phyloP scores from a whole-genome alignment of 1,140 invertebrate genomes.

The Tetramorium parvispinum region DNA sequence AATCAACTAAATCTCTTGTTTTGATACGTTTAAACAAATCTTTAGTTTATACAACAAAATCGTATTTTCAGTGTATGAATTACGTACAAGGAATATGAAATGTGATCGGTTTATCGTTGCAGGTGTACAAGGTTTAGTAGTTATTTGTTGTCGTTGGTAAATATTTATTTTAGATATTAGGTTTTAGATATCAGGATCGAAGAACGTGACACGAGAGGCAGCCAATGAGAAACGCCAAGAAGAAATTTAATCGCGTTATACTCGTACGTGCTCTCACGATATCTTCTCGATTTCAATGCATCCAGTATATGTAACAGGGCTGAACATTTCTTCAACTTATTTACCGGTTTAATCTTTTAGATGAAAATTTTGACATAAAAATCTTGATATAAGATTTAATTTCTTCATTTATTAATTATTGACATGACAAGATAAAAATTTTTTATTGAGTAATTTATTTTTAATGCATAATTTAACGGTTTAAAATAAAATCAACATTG shows the following conservation, averaged over 20 bases:
- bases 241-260: conserved; percentile 74
- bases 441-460: conserved; percentile 46
- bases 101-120: not conserved
- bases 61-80: no score
- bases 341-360: not conserved
- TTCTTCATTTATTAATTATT: not conserved
- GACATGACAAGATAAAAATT: conserved; percentile 29
- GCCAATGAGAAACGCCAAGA: conserved; percentile 29
- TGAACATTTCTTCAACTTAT: not conserved
- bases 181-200: conserved; percentile 42
- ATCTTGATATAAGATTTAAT: not conserved
- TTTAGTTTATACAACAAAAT: no score
- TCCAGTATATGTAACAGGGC: conserved; percentile 36
- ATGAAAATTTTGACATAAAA: not conserved
- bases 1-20: no score
- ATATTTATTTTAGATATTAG: conserved; percentile 61
- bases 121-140: not conserved
- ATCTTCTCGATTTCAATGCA: conserved; percentile 72
- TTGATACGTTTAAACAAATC: no score
- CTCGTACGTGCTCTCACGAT: conserved; percentile 62
- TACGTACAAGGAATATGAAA: not conserved
- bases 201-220: conserved; percentile 25
- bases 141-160: conserved; percentile 36
- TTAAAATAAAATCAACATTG: not conserved
- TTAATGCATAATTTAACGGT: not conserved